phyloP scores from a whole-genome alignment of 2,888 invertebrate species.

The Pachycephus smyrnensis region DNA sequence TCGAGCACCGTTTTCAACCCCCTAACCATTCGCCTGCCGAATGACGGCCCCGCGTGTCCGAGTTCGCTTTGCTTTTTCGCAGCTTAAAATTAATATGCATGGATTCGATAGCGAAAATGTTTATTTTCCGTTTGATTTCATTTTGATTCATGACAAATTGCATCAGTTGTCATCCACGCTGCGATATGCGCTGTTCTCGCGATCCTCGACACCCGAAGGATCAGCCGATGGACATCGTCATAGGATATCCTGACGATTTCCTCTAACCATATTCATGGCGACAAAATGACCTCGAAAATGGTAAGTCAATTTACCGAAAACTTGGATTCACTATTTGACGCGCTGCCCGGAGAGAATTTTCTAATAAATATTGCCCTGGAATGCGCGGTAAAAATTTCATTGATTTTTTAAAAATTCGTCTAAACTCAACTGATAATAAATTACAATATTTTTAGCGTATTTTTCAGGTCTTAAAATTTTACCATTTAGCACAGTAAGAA shows the following conservation, averaged over 20 bases:
- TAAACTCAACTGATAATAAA: too few species aligned
- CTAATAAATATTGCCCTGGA: too few species aligned
- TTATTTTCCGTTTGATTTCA: conserved; percentile 65
- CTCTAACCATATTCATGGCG: neutral
- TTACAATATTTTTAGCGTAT: too few species aligned
- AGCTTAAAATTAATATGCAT: conserved; percentile 67
- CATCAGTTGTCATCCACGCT: conserved; percentile 22
- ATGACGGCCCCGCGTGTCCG: neutral
- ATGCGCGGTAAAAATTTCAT: too few species aligned
- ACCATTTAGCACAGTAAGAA: too few species aligned
- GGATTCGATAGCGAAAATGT: conserved; percentile 60
- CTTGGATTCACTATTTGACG: neutral
- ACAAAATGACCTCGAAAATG: neutral
- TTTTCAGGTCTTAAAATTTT: too few species aligned
- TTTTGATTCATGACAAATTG: conserved; percentile 65
- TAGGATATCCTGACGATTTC: neutral
- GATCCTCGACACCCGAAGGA: neutral
- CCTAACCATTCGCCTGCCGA: neutral
- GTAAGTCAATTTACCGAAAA: neutral
- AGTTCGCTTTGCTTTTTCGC: conserved; percentile 56
- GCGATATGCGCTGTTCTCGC: neutral
- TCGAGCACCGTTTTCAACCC: neutral
- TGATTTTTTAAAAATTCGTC: too few species aligned
- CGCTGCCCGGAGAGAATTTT: too few species aligned
- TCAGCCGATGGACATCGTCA: neutral